These are phyloP conservation scores for Fragum whitleyi DNA, from an alignment of 2,888 invertebrate species.

Conservation along the genomic window DNA sequence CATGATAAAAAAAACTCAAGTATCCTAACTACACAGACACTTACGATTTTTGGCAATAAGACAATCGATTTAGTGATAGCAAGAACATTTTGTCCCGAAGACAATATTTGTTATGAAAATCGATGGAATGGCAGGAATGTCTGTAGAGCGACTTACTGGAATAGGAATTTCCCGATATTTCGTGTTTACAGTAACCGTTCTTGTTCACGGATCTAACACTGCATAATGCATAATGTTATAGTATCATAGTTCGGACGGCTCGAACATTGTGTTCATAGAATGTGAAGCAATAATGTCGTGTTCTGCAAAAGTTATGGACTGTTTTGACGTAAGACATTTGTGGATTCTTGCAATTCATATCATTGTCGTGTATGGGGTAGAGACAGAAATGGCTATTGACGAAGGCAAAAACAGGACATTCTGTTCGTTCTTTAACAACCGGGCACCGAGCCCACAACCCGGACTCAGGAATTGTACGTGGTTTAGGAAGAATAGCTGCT, in stretches of 20 bases:
- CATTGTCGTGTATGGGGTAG: neutral
- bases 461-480: constrained; percentile 85
- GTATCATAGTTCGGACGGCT: too few species aligned
- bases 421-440: constrained; percentile 85
- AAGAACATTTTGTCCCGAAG: too few species aligned
- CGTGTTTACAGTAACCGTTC: neutral
- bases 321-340: neutral
- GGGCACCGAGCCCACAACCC: constrained; percentile 84
- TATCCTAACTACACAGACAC: too few species aligned
- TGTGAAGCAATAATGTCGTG: too few species aligned
- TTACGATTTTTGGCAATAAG: too few species aligned
- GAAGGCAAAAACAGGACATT: constrained; percentile 51
- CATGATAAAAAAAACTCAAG: too few species aligned
- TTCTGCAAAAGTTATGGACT: neutral
- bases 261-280: too few species aligned
- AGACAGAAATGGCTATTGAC: neutral
- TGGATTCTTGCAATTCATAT: neutral
- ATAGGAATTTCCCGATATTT: neutral
- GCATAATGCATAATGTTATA: too few species aligned
- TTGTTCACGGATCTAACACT: too few species aligned
- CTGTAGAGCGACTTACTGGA: neutral
- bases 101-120: neutral
- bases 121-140: neutral
- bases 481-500: constrained; percentile 84
- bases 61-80: too few species aligned